Percentiles rank a stretch among this genome's conserved stretches.
Conservation (phyloP, 2,113 vertebrate genomes). For the Sterrhoptilus dennistouni region DNA sequence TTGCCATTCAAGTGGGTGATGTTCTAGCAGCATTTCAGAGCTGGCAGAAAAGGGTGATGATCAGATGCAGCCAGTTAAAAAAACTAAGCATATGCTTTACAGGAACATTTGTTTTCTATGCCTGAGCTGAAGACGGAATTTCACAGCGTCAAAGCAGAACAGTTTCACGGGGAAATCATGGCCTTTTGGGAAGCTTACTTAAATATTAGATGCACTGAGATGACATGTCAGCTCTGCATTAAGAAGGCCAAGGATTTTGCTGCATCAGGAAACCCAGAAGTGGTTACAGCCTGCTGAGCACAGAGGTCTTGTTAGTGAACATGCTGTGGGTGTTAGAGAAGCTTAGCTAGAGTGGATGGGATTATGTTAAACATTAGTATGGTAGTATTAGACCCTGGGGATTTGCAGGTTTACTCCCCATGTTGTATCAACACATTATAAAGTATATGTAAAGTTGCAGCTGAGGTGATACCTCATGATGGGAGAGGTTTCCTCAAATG, state of each 20-base stretch:
- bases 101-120: neutral
- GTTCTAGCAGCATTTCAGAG: constrained; percentile 3
- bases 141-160: neutral
- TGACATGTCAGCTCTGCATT: neutral
- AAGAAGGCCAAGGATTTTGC: neutral
- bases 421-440: neutral
- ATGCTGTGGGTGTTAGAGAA: neutral
- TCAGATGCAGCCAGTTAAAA: constrained; percentile 14
- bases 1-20: neutral
- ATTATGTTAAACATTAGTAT: neutral
- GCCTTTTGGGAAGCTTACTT: neutral
- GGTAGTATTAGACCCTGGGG: neutral
- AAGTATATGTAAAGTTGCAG: neutral
- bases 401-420: neutral
- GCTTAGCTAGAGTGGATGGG: neutral
- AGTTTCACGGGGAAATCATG: neutral
- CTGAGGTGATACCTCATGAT: neutral
- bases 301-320: neutral
- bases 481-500: neutral
- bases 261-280: neutral
- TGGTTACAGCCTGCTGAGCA: neutral
- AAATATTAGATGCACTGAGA: neutral
- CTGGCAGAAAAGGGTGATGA: neutral
- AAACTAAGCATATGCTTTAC: neutral
- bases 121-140: neutral